These are phyloP conservation scores for Drosophila paramelanica DNA, from an alignment of 2,888 invertebrate species.

Conservation along the genomic window DNA sequence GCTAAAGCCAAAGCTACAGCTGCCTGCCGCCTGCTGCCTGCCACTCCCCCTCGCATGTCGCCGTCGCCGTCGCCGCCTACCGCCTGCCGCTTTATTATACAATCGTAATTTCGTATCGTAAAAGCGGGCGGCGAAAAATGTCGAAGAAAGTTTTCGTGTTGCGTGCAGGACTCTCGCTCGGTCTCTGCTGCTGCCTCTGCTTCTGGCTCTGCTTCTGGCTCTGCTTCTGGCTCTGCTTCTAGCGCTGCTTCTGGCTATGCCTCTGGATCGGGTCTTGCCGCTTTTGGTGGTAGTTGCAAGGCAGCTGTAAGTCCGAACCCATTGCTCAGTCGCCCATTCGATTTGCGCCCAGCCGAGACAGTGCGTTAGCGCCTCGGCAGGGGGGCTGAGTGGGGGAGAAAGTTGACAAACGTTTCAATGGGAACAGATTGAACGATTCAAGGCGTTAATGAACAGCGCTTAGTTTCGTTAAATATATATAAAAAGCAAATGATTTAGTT, in stretches of 20 bases:
- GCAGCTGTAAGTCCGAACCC: slow-evolving; percentile 6
- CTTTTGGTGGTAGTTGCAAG: slow-evolving; percentile 10
- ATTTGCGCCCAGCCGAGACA: slow-evolving; percentile 3
- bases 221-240: not conserved
- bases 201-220: not conserved
- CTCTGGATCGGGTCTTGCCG: not conserved
- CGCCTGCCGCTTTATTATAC: slow-evolving; percentile 70
- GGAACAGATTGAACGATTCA: slow-evolving; percentile 54
- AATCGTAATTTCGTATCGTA: slow-evolving; percentile 78
- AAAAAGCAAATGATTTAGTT: not conserved
- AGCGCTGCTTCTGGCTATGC: no score
- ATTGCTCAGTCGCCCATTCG: no score
- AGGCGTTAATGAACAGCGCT: slow-evolving; percentile 48
- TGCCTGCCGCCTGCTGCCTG: not conserved
- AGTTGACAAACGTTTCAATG: slow-evolving; percentile 40
- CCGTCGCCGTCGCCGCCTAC: slow-evolving; percentile 1
- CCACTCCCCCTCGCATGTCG: not conserved
- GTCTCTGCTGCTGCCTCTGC: slow-evolving; percentile 1
- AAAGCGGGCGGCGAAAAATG: slow-evolving; percentile 74
- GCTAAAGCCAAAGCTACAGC: not conserved
- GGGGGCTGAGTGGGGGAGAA: slow-evolving; percentile 3
- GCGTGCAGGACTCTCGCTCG: slow-evolving; percentile 62
- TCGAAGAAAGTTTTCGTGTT: slow-evolving; percentile 74
- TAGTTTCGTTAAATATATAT: slow-evolving; percentile 41
- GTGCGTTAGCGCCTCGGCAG: not conserved